A percentile compares a stretch with the other conserved stretches of the same genome.
Evolutionary conservation across 2,888 invertebrate genomes (phyloP).

Genomic region (Meliscaeva auricollis): DNA sequence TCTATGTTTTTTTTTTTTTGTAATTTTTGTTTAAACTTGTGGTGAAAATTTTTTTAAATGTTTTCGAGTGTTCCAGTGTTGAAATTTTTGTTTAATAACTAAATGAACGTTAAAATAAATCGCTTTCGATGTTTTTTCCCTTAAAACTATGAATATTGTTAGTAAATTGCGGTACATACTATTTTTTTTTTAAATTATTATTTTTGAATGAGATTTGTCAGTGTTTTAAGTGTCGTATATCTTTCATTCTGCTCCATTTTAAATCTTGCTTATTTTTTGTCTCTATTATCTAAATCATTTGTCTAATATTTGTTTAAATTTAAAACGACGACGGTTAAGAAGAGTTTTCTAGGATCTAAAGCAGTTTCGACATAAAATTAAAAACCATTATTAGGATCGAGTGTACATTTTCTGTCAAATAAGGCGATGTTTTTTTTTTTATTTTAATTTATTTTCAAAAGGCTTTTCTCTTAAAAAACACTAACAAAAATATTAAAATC

Average conservation of each 20-base stretch:
- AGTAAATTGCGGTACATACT: constrained; percentile 32
- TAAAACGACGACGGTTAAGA: neutral
- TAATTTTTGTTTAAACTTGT: constrained; percentile 4
- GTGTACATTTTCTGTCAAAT: neutral
- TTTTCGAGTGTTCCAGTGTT: constrained; percentile 43
- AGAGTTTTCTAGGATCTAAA: neutral
- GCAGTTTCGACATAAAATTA: too few species aligned
- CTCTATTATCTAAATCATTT: neutral
- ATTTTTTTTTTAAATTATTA: constrained; percentile 1
- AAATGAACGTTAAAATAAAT: constrained; percentile 37
- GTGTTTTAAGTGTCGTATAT: constrained; percentile 44
- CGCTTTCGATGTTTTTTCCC: constrained; percentile 58
- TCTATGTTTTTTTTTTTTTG: constrained; percentile 52
- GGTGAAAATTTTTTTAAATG: constrained; percentile 9
- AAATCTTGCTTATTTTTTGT: constrained; percentile 16
- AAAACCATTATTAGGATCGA: neutral
- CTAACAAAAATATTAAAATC: neutral
- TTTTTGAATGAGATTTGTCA: constrained; percentile 34
- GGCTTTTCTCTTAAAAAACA: neutral
- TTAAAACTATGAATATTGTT: constrained; percentile 18
- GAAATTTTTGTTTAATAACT: constrained; percentile 7
- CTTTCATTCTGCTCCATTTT: constrained; percentile 25
- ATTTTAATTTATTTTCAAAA: neutral
- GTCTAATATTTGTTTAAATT: too few species aligned
- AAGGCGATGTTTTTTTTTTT: too few species aligned